Evolutionary conservation across 2,888 invertebrate genomes (phyloP), one percentile per base, ranked within the genome.

Genomic region (Rhagonycha fulva): DNA sequence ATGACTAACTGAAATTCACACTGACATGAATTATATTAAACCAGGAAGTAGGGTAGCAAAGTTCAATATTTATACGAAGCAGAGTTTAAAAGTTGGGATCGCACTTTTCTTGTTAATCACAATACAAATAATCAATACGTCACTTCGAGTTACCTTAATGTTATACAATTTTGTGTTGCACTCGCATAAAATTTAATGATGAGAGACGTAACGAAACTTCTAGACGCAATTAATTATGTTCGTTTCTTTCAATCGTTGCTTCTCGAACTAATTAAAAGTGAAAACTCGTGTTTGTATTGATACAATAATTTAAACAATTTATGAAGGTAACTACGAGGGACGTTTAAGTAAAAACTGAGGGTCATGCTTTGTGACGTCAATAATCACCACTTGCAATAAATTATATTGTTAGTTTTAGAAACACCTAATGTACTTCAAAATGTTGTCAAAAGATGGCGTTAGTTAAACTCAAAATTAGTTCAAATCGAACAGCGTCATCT

Each of bases 31-130:
- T 79, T 79, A 78, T 80, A 81, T 76, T 74, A 80, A 83, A 82
- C 80, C 81, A 82, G 82, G 83, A 83, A 83, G 81, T 81, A 74
- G 76, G 79, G 79, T 82, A 82, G 81, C 82, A 80, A 79, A 78
- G 82, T 81, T 75, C 84, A 81, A 79, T 79, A 82, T 82, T 79
- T 69, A 78, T 81, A 81, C 78, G 74, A 79, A 83, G 82, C 83
- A 81, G 81, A 61, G 26, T 47, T 47, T 47, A 47, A 47, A 47
- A 47, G n/a, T 69, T 62, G 12, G 23, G 75, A 69, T 75, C n/a
- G 61, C 24, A 12, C 11, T 61, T 72, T 72, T 72, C 66, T 66
- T 66, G 26, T 19, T 71, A 66, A 66, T 71, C 71, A 14, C 24
- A 24, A 28, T 23, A 60, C 14, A 24, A 14, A 68, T 26, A 72